Evolutionary conservation across 2,888 invertebrate species (phyloP).

Genomic region (Erpobdella octoculata): DNA sequence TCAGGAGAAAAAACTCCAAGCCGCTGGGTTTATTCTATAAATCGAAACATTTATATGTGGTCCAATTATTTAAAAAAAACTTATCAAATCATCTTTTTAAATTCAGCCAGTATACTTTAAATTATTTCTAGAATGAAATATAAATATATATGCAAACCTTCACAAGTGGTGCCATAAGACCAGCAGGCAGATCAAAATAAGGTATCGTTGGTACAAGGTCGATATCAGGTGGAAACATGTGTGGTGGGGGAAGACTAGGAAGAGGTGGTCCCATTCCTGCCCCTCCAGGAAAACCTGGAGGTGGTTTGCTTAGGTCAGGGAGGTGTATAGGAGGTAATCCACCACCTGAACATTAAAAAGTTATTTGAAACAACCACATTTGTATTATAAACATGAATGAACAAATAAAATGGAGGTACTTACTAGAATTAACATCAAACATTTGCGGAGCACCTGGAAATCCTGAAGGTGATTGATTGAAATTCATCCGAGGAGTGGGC

Average conservation of each 20-base stretch:
- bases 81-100: neutral
- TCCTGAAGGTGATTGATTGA: slow-evolving; percentile 38
- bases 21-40: too few species aligned
- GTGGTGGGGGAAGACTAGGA: slow-evolving; percentile 53
- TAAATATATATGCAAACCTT: too few species aligned
- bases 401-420: slow-evolving; percentile 35
- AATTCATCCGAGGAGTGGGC: slow-evolving; percentile 40
- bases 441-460: slow-evolving; percentile 7
- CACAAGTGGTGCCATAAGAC: slow-evolving; percentile 92
- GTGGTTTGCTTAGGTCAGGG: slow-evolving; percentile 44
- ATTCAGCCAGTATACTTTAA: neutral
- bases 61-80: too few species aligned
- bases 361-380: too few species aligned
- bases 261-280: neutral
- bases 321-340: slow-evolving; percentile 30
- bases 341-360: neutral
- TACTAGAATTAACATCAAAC: slow-evolving; percentile 39
- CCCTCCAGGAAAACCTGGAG: slow-evolving; percentile 41
- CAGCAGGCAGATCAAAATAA: slow-evolving; percentile 93
- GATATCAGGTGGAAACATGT: slow-evolving; percentile 43
- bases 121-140: too few species aligned
- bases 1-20: too few species aligned
- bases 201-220: slow-evolving; percentile 73
- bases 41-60: too few species aligned
- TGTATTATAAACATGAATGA: neutral